Evolutionary conservation across 2,888 invertebrate genomes (phyloP), one percentile per base, ranked within the genome.

Genomic region (Megamerina dolium): DNA sequence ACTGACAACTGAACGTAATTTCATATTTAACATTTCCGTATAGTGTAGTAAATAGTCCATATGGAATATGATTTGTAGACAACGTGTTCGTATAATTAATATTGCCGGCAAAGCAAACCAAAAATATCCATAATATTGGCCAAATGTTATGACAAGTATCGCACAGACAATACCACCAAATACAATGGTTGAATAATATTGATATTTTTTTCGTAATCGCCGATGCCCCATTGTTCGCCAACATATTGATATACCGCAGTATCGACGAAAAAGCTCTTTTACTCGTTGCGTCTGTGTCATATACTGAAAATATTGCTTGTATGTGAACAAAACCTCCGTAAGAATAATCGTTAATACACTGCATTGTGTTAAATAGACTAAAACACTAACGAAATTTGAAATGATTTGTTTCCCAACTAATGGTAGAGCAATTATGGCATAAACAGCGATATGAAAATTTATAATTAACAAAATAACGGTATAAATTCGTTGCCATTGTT

Each of bases 361-460:
- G 6, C 54, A 54, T 41, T 61, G 56, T 1, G 43, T 39, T 12
- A 55, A 38, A 18, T 57, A 64, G 4, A 61, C 56, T 4, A 60
- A 52, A 20, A 49, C 42, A 45, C 56, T 54, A 6, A 64, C 53
- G 18, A 59, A 50, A 43, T 51, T 40, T 5, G 65, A 58, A 6
- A 65, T 42, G 1, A 53, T 27, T 1, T 54, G 23, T 31, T 55
- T 52, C 18, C 43, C 46, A 19, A 39, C 30, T 9, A 41, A 33
- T 12, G 47, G 47, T 3, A 27, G 19, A 34, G 26, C 48, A 1
- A 51, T 26, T 4, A 57, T 34, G 13, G 46, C 41, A 42, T 53
- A 54, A 29, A 52, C 36, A 27, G 57, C 46, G 40, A 51, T 4
- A 33, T 43, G 37, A 41, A 48, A 41, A 46, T 48, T 49, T 39